Base-by-base conservation (phyloP, 2,113 vertebrate genomes). In the Barnardius zonarius region DNA sequence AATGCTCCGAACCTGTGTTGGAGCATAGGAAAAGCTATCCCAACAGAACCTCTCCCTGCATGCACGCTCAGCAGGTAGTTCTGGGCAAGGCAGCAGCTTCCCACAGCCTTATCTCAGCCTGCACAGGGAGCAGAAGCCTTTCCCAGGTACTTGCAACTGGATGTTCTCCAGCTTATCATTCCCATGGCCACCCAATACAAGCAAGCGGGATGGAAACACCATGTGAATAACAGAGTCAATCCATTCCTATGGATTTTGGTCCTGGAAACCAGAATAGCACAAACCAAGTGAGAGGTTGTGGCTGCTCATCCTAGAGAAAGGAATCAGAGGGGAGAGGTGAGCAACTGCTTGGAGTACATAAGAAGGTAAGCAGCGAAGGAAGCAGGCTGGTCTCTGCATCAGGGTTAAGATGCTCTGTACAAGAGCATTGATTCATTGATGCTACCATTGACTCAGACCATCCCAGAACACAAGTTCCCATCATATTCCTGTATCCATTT, bases 151-250 rank as follows among this genome's bases (percentile, higher is more conserved):
- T 62, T 17, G 48, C 61, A 31, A 24, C 30, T 27, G 67, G 82
- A 9, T 3, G 1, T 3, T 11, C 10, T 1, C 78, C 79, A 37
- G 57, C 30, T 57, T 35, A 2, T 39, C 52, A 1, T 6, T 35
- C 44, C 33, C 33, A 35, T 35, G 22, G 57, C 33, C 57, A 35
- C 33, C 9, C 6, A 6, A 35, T 13, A 23, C 8, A 1, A 46
- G 16, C 1, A 14, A 81, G 15, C 54, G 17, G 63, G 23, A 59
- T 2, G 15, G 67, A 30, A 70, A 91, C 86, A 6, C 4, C 3
- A 9, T 3, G 12, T 7, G 19, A 25, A 49, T 39, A n/a, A 2
- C 52, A 67, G 62, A 1, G n/a, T 52, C 48, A 13, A 78, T 2
- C 41, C 63, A 13, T 6, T 7, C 15, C 39, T 25, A 13, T 1